Evolutionary conservation across 2,113 vertebrate genomes (phyloP).

Genomic region (Saimiri boliviensis): DNA sequence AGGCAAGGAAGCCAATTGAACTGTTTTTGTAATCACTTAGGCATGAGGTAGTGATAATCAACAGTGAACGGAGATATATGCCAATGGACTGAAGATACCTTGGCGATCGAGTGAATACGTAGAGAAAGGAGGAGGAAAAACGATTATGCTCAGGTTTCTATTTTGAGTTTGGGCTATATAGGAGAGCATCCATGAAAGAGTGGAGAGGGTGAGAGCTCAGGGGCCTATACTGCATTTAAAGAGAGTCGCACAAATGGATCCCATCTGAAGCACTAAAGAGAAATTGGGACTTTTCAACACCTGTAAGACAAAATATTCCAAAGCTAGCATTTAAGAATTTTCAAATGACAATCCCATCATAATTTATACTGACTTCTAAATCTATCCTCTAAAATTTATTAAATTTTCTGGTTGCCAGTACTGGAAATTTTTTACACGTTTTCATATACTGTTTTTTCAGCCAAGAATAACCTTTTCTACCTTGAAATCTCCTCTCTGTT

Average conservation of each 20-base stretch:
- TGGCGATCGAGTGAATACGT: not conserved
- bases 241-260: no score
- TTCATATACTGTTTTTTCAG: not conserved
- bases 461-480: not conserved
- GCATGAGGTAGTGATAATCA: not conserved
- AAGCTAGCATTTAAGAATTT: not conserved
- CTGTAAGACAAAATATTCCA: not conserved
- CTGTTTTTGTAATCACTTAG: not conserved
- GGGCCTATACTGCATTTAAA: not conserved
- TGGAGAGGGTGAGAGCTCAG: not conserved
- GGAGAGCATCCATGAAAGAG: not conserved
- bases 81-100: not conserved
- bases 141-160: not conserved
- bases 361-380: not conserved
- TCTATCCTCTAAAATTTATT: not conserved
- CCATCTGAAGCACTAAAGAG: not conserved
- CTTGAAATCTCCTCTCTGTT: not conserved
- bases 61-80: not conserved
- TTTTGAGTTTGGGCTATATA: not conserved
- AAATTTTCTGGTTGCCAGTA: not conserved
- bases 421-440: not conserved
- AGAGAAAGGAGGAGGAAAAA: not conserved
- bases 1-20: not conserved
- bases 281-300: not conserved
- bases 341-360: not conserved